Evolutionary conservation across 2,888 invertebrate genomes (phyloP).

Genomic region (Acanthosoma haemorrhoidale): DNA sequence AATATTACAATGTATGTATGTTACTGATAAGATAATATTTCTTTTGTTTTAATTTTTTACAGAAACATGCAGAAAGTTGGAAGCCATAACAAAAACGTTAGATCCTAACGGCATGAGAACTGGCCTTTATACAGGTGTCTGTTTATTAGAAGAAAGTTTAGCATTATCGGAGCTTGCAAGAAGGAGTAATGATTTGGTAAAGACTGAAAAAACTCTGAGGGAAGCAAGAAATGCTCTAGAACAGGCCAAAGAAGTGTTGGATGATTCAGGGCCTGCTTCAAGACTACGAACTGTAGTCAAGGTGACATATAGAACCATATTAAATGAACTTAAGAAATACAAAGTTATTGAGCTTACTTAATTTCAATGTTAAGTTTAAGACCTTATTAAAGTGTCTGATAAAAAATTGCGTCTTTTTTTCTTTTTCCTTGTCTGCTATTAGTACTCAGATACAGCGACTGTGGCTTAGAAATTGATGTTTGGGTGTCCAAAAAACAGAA

Average conservation of each 20-base stretch:
- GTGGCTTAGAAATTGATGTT: too few species aligned
- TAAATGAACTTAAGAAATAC: constrained; percentile 33
- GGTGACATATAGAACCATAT: constrained; percentile 42
- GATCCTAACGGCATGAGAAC: constrained; percentile 49
- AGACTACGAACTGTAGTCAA: constrained; percentile 39
- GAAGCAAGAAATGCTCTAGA: constrained; percentile 30
- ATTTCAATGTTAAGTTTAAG: too few species aligned
- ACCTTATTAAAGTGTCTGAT: too few species aligned
- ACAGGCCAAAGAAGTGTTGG: background rate
- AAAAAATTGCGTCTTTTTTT: too few species aligned
- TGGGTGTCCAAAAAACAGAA: too few species aligned
- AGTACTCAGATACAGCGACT: too few species aligned
- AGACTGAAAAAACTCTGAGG: constrained; percentile 22
- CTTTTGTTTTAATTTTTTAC: too few species aligned
- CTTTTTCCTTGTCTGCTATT: too few species aligned
- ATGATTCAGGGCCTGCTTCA: constrained; percentile 43
- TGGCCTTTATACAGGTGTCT: constrained; percentile 69
- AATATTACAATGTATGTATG: too few species aligned
- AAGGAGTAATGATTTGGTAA: constrained; percentile 19
- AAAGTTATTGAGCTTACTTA: constrained; percentile 30
- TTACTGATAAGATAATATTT: too few species aligned
- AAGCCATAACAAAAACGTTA: constrained; percentile 44
- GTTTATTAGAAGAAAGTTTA: constrained; percentile 61
- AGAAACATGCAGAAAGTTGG: constrained; percentile 46
- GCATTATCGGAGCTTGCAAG: constrained; percentile 43